phyloP scores from a whole-genome alignment of 2,888 invertebrate species.

The Alloplasta piceator region DNA sequence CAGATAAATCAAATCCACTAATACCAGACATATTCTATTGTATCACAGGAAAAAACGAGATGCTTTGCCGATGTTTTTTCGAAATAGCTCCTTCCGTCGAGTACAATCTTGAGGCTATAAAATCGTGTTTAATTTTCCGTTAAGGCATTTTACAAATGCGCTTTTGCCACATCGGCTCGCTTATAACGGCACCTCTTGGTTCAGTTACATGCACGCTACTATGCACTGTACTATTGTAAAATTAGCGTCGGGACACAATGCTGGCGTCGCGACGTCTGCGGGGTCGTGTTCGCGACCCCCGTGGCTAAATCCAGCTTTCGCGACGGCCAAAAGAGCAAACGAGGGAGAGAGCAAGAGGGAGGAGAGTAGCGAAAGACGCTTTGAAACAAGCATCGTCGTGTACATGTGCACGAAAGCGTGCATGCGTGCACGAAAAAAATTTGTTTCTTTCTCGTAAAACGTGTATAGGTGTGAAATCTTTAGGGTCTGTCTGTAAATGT shows the following conservation, averaged over 20 bases:
- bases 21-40: too few species aligned
- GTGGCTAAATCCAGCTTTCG: constrained; percentile 79
- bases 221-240: constrained; percentile 79
- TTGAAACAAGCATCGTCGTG: constrained; percentile 59
- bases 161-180: neutral
- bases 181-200: neutral
- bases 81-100: too few species aligned
- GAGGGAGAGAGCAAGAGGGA: constrained; percentile 35
- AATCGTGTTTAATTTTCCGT: neutral
- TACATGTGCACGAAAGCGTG: constrained; percentile 60
- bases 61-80: too few species aligned
- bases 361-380: neutral
- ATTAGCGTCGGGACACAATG: constrained; percentile 83
- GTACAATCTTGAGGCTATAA: neutral
- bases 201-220: neutral
- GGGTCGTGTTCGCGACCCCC: constrained; percentile 81
- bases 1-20: too few species aligned
- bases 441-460: constrained; percentile 1
- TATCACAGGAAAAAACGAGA: too few species aligned
- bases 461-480: neutral
- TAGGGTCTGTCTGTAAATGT: too few species aligned
- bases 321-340: constrained; percentile 48
- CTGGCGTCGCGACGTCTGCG: constrained; percentile 81
- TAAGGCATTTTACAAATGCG: constrained; percentile 1
- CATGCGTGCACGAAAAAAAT: constrained; percentile 18